Conservation (phyloP, 2,797 vertebrate genomes). For the Novumbra hubbsi region DNA sequence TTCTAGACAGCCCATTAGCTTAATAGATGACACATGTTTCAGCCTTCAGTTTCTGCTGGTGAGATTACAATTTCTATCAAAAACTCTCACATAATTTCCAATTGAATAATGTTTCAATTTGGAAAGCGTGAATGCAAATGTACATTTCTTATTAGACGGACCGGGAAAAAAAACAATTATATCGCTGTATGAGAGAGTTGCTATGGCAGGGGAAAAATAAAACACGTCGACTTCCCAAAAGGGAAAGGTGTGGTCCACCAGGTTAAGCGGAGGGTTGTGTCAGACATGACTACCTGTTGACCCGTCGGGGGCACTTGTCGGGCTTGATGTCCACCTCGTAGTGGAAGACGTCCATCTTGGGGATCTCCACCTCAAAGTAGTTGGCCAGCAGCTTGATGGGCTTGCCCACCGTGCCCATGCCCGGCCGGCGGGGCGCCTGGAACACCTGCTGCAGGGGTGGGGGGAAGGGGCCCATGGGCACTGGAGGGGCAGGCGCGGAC, state of each 20-base stretch:
- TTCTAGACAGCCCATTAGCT: too few species aligned
- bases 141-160: too few species aligned
- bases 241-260: neutral
- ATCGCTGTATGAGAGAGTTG: too few species aligned
- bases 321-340: conserved; percentile 99
- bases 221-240: neutral
- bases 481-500: conserved; percentile 48
- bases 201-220: too few species aligned
- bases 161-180: neutral
- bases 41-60: too few species aligned
- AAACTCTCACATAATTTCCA: too few species aligned
- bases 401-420: conserved; percentile 97
- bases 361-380: conserved; percentile 99
- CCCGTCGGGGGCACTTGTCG: conserved; percentile 96
- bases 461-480: conserved; percentile 84
- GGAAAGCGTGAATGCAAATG: too few species aligned
- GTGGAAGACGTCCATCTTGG: conserved; percentile 97
- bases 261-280: neutral
- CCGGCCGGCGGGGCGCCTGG: conserved; percentile 93
- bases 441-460: conserved; percentile 98
- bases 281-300: conserved; percentile 86
- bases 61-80: too few species aligned
- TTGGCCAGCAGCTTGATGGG: conserved; percentile 99
- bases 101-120: too few species aligned
- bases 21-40: too few species aligned